A percentile compares a stretch with the other conserved stretches of the same genome.
phyloP scores from a whole-genome alignment of 2,113 vertebrate genomes.

The Ophthalmolycus amberensis region DNA sequence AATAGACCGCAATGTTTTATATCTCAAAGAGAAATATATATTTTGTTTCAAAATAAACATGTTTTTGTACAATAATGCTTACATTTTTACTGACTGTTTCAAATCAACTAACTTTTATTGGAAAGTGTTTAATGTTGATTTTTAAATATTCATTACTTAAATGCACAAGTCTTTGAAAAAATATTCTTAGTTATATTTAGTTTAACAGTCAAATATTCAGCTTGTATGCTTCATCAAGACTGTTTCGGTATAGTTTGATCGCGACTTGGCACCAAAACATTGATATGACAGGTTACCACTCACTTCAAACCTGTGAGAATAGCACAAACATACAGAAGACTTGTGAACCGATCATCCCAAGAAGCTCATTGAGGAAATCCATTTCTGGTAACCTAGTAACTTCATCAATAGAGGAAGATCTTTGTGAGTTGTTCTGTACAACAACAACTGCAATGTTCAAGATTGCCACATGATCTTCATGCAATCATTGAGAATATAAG shows the following conservation, averaged over 20 bases:
- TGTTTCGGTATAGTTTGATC: no score
- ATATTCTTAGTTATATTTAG: neutral
- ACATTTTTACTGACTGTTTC: neutral
- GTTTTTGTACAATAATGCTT: neutral
- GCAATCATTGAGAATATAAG: neutral
- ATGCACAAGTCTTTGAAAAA: neutral
- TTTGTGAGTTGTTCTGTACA: neutral
- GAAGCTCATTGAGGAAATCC: neutral
- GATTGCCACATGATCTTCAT: neutral
- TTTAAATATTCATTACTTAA: neutral
- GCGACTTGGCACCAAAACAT: neutral
- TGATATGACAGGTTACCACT: neutral
- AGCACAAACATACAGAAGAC: neutral
- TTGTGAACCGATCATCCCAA: neutral
- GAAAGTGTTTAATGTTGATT: neutral
- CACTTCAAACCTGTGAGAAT: neutral
- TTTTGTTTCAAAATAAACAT: neutral
- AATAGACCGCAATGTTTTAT: slow-evolving; percentile 47
- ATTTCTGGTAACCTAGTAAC: no score
- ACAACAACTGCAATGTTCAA: neutral
- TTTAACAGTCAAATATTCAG: neutral
- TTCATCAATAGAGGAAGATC: neutral
- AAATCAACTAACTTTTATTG: slow-evolving; percentile 25
- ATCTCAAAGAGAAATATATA: slow-evolving; percentile 38
- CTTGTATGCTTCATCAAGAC: neutral